Percentiles rank a stretch among this genome's conserved stretches.
Conservation (phyloP, 2,797 vertebrate species). For the Artibeus jamaicensis region DNA sequence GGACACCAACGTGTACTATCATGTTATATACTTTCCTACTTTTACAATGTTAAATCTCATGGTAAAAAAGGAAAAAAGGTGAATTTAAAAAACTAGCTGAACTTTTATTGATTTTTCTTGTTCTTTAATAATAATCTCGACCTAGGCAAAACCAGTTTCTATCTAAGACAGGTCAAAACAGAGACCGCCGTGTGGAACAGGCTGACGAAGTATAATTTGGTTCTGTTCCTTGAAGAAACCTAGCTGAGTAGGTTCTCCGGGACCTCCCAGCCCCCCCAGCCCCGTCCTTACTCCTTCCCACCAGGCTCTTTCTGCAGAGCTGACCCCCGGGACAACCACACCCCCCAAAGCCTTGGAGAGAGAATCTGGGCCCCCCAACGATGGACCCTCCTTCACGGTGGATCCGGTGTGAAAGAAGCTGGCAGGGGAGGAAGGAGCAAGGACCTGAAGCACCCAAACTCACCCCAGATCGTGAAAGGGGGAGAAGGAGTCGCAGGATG, state of each 20-base stretch:
- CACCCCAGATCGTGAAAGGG: background rate
- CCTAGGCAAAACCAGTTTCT: background rate
- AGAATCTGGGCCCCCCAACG: background rate
- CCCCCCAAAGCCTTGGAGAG: background rate
- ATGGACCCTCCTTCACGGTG: background rate
- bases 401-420: background rate
- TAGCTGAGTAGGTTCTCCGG: background rate
- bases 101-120: background rate
- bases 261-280: too few species aligned
- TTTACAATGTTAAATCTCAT: background rate
- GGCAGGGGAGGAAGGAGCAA: background rate
- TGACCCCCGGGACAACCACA: background rate
- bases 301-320: background rate
- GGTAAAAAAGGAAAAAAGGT: background rate
- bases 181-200: background rate
- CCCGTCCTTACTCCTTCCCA: background rate
- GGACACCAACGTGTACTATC: background rate
- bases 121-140: background rate
- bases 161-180: background rate
- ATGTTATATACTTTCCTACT: background rate
- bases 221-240: background rate
- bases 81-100: background rate
- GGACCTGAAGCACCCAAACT: slow-evolving; percentile 15
- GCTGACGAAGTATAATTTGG: background rate
- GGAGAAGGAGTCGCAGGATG: background rate